These are phyloP conservation scores for Troglohyphantes excavatus DNA, from an alignment of 2,888 invertebrate genomes.

Conservation along the genomic window DNA sequence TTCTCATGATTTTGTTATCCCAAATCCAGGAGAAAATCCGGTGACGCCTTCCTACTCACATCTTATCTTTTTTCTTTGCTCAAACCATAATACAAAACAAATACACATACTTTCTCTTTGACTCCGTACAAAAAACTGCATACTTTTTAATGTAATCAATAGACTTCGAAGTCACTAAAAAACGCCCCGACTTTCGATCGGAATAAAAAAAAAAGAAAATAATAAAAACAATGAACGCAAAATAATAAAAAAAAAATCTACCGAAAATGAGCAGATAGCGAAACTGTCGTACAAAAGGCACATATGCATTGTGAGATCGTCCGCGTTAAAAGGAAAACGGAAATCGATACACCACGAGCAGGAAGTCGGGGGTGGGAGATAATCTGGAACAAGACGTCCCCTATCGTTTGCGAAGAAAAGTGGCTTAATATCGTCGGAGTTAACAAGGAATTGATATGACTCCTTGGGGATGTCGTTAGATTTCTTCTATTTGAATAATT, in stretches of 20 bases:
- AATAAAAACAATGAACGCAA: neutral
- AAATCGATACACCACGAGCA: neutral
- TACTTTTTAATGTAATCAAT: neutral
- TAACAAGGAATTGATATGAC: too few relatives aligned
- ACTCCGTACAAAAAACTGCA: neutral
- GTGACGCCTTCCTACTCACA: too few relatives aligned
- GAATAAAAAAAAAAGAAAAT: neutral
- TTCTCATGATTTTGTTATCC: too few relatives aligned
- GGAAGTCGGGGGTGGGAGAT: neutral
- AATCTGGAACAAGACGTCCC: neutral
- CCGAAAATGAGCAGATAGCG: neutral
- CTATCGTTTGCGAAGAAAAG: neutral
- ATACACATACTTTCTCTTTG: too few relatives aligned
- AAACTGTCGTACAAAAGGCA: neutral
- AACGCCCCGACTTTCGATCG: neutral
- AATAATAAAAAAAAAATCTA: neutral
- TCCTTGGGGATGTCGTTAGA: too few relatives aligned
- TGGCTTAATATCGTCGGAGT: neutral
- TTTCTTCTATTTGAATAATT: too few relatives aligned
- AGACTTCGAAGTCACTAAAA: neutral
- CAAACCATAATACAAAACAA: too few relatives aligned
- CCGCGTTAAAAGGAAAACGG: constrained; percentile 1
- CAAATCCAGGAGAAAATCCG: too few relatives aligned
- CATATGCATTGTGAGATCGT: constrained; percentile 9
- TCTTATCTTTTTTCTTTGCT: too few relatives aligned